Conservation (phyloP, 2,888 invertebrate genomes). For the Sphaeridia pumilis region DNA sequence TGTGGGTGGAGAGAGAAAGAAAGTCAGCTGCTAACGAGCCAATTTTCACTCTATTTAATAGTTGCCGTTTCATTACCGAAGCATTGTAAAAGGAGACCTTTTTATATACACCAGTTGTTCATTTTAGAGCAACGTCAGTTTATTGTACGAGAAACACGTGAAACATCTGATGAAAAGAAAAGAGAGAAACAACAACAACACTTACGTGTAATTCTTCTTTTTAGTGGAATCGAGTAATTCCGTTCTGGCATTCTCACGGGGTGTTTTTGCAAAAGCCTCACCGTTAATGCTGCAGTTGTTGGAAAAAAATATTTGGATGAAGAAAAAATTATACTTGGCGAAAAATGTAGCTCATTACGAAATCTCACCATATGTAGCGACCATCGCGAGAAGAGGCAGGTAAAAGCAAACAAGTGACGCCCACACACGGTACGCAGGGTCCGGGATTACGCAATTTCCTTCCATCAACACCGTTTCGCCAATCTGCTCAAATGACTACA, state of each 20-base stretch:
- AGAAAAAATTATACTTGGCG: not conserved
- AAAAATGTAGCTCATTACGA: no score
- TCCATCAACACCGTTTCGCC: conserved; percentile 31
- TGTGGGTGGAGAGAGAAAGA: no score
- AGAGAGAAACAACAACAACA: no score
- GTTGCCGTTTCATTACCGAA: no score
- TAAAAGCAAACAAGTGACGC: conserved; percentile 47
- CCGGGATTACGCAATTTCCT: conserved; percentile 35
- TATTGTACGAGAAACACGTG: no score
- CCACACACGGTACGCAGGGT: conserved; percentile 39
- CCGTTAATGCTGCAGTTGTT: conserved; percentile 39
- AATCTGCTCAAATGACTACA: conserved; percentile 16
- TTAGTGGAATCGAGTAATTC: conserved; percentile 17
- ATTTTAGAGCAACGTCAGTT: no score
- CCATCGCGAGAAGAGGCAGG: conserved; percentile 47
- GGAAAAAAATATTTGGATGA: not conserved
- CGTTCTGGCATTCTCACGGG: conserved; percentile 20
- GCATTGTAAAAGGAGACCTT: no score
- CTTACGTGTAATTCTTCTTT: conserved; percentile 15
- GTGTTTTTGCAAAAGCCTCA: conserved; percentile 42
- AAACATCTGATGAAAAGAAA: no score
- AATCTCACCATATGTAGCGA: conserved; percentile 41
- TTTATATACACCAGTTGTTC: no score
- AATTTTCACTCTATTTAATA: no score
- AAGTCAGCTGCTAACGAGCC: no score